Evolutionary conservation across 2,888 invertebrate species (phyloP), one percentile per base, ranked within the genome.

Genomic region (Clistopyga incitator): DNA sequence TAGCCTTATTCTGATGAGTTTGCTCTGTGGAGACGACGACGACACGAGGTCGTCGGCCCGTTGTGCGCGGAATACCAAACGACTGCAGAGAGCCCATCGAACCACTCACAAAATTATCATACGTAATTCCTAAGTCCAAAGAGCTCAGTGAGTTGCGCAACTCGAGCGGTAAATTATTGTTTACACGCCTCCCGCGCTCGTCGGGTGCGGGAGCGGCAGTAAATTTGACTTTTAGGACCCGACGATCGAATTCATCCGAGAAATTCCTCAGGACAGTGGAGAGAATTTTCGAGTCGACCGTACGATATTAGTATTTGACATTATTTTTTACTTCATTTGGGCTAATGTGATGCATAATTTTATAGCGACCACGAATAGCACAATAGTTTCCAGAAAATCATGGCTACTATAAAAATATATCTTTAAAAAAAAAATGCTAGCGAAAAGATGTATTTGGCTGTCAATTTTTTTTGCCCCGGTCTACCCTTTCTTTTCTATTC

Each of bases 161-260:
- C 50, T 64, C 65, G 65, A 75, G 65, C 68, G 76, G 52, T 76
- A 65, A 59, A 59, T 70, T 54, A 77, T 56, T 56, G n/a, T 70
- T 72, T 65, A 42, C 64, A 56, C 78, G 42, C 71, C 71, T 74
- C 61, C 59, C 75, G 61, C 34, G 2, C 10, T 61, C 25, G 42
- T 47, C 64, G 34, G 13, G 34, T 76, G 70, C 54, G 38, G 52
- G 38, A 54, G 65, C 13, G 56, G 13, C 54, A 29, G 68, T 47
- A 47, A 67, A 50, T 71, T 56, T 56, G 15, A 42, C 52, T 64
- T 61, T 25, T 59, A 61, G n/a, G 61, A 61, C 61, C 45, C 45
- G 25, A 50, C 47, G 34, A 61, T 47, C 61, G 47, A 74, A 61
- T 47, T 61, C 45, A 20, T 61, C 45, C 25, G 42, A 61, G 29